Evolutionary conservation across 1,140 invertebrate species (phyloP).

Genomic region (Drosophila erecta): DNA sequence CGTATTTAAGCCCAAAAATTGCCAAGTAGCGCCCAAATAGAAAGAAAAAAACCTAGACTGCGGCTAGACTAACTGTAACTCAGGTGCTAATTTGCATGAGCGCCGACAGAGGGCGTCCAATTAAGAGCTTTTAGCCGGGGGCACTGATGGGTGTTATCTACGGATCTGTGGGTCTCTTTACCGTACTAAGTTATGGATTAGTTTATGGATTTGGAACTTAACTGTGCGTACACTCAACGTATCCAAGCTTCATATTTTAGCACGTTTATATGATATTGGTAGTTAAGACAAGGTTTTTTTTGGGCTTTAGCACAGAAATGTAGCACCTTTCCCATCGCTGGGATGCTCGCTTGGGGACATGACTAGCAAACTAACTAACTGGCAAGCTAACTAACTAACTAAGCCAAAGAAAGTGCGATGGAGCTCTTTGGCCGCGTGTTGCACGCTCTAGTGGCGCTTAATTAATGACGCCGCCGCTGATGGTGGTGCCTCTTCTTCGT

Average conservation of each 20-base stretch:
- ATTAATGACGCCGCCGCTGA: conserved; percentile 62
- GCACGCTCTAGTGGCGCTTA: conserved; percentile 75
- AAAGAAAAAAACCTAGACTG: conserved; percentile 1
- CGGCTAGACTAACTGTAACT: conserved; percentile 30
- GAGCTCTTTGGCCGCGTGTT: conserved; percentile 53
- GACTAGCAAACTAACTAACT: conserved; percentile 7
- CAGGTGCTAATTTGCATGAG: conserved; percentile 9
- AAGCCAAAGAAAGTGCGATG: conserved; percentile 74
- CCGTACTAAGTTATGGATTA: neutral
- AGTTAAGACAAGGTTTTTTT: neutral
- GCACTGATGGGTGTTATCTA: conserved; percentile 1
- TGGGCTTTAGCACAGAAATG: neutral
- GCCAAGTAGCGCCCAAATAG: neutral
- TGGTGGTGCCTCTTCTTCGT: conserved; percentile 6
- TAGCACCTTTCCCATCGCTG: conserved; percentile 10
- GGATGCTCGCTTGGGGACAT: conserved; percentile 5
- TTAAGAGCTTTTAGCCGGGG: neutral
- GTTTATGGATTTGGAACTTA: too few relatives aligned
- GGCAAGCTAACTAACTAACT: conserved; percentile 46
- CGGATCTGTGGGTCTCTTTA: neutral
- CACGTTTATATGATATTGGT: too few relatives aligned
- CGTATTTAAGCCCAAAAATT: neutral
- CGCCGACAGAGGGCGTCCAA: neutral
- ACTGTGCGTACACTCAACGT: too few relatives aligned
- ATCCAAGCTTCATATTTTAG: neutral